Percentiles rank a stretch among this genome's conserved stretches.
phyloP scores from a whole-genome alignment of 2,797 vertebrate genomes.

The Semaprochilodus insignis region DNA sequence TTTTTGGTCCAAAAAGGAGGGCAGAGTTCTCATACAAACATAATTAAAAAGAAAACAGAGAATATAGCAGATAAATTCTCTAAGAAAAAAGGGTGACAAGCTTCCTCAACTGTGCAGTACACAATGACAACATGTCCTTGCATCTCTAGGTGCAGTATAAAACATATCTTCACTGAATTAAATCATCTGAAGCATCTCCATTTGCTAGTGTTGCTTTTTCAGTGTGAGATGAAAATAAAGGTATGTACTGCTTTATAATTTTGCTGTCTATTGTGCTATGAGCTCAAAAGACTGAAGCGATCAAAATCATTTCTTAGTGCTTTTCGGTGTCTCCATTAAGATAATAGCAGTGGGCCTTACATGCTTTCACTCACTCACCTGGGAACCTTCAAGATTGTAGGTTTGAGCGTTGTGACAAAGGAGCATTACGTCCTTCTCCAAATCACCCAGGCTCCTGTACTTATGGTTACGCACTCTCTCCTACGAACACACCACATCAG shows the following conservation, averaged over 20 bases:
- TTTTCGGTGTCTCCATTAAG: neutral
- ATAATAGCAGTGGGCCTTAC: neutral
- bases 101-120: no score
- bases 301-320: neutral
- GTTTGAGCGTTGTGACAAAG: conserved; percentile 98
- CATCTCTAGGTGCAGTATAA: no score
- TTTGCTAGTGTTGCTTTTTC: neutral
- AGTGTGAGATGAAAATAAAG: no score
- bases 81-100: neutral
- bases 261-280: neutral
- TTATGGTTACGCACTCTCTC: conserved; percentile 98
- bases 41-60: neutral
- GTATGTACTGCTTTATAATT: neutral
- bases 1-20: neutral
- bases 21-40: neutral
- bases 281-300: neutral
- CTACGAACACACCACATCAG: conserved; percentile 70
- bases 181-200: neutral
- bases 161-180: neutral
- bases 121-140: no score
- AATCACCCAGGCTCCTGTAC: conserved; percentile 92
- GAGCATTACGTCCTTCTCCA: conserved; percentile 96
- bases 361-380: conserved; percentile 81
- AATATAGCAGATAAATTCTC: neutral
- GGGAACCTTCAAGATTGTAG: conserved; percentile 97